Percentiles rank a stretch among this genome's conserved stretches.
Evolutionary conservation across 2,113 vertebrate species (phyloP).

Genomic region (Tachycineta bicolor): DNA sequence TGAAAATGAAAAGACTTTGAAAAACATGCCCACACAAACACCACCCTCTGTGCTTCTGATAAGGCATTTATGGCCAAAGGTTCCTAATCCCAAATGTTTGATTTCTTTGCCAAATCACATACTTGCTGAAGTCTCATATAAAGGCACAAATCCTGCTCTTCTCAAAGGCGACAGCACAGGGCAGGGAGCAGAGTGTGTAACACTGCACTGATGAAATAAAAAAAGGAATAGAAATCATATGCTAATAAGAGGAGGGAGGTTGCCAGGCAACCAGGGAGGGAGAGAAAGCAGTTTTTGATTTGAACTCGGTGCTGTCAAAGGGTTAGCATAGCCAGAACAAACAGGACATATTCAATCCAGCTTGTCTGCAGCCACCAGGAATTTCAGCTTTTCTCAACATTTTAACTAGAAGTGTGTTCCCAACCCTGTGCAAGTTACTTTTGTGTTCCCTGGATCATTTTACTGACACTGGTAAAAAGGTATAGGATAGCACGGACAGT

Average conservation of each 20-base stretch:
- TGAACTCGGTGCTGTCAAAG: constrained; percentile 62
- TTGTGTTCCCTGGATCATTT: not conserved
- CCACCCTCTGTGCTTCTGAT: constrained; percentile 38
- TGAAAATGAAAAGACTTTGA: constrained; percentile 30
- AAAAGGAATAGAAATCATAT: constrained; percentile 71
- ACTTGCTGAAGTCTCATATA: not conserved
- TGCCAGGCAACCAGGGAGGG: constrained; percentile 67
- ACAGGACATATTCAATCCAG: constrained; percentile 37
- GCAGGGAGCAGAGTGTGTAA: constrained; percentile 27
- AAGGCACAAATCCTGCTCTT: constrained; percentile 46
- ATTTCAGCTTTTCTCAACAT: not conserved
- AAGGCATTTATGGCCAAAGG: constrained; percentile 44
- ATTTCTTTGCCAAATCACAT: constrained; percentile 39
- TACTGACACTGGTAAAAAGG: not conserved
- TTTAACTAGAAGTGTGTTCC: not conserved
- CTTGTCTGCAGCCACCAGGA: constrained; percentile 3
- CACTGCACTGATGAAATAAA: constrained; percentile 59
- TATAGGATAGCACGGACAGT: not conserved
- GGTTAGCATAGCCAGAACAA: constrained; percentile 65
- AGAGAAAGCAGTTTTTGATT: constrained; percentile 66
- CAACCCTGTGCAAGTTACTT: not conserved
- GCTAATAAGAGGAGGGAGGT: constrained; percentile 69
- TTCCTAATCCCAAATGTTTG: constrained; percentile 51
- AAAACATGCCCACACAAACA: constrained; percentile 42
- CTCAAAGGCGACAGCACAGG: not conserved